A percentile compares a stretch with the other conserved stretches of the same genome.
These are phyloP conservation scores for Netelia fuscicornis DNA, from an alignment of 2,888 invertebrate genomes.

Conservation along the genomic window DNA sequence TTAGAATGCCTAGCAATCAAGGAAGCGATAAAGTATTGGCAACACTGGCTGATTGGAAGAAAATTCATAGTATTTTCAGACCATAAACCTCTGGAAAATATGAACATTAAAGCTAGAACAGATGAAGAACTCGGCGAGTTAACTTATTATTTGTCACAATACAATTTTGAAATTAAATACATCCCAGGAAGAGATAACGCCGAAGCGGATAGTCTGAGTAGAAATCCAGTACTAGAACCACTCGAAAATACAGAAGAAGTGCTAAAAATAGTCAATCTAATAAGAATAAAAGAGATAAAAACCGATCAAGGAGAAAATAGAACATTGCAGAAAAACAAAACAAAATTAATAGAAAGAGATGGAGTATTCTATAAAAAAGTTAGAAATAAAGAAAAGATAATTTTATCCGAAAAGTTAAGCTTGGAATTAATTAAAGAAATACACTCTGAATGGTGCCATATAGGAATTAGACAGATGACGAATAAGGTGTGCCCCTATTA, in stretches of 20 bases:
- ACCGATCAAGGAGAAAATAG: constrained; percentile 26
- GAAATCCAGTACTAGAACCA: constrained; percentile 8
- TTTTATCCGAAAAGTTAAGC: constrained; percentile 38
- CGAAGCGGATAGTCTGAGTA: background rate
- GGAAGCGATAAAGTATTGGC: constrained; percentile 1
- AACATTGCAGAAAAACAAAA: constrained; percentile 29
- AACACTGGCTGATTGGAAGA: constrained; percentile 9
- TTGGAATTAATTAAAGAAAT: constrained; percentile 18
- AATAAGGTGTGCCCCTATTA: constrained; percentile 41
- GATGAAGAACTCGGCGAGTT: background rate
- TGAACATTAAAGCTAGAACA: constrained; percentile 4
- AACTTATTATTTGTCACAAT: constrained; percentile 11
- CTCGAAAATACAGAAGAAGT: background rate
- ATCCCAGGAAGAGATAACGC: background rate
- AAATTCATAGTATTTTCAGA: constrained; percentile 3
- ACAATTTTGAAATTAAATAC: constrained; percentile 2
- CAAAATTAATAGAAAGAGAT: constrained; percentile 34
- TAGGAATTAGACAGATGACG: constrained; percentile 40
- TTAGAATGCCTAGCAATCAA: constrained; percentile 21
- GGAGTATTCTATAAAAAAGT: constrained; percentile 28
- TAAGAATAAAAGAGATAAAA: constrained; percentile 32
- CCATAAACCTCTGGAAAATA: background rate
- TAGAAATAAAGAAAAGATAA: constrained; percentile 33
- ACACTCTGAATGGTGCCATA: constrained; percentile 32
- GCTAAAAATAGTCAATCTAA: background rate